Evolutionary conservation across 2,888 invertebrate species (phyloP), one percentile per base, ranked within the genome.

Genomic region (Drosophila falleni): DNA sequence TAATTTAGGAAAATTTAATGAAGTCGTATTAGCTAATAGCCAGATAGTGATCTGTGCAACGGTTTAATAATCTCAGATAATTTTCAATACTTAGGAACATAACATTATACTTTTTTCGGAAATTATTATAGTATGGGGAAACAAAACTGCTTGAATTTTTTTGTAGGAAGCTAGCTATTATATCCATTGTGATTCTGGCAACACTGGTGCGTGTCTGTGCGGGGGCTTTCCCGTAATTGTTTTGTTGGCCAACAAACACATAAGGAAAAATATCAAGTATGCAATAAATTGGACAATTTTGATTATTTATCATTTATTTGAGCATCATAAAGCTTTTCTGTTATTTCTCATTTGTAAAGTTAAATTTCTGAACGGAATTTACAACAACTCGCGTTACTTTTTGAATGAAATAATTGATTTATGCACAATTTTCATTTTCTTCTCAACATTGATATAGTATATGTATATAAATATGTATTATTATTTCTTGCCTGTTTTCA

Each of bases 291-390:
- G 33, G 16, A 54, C 44, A 74, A 39, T 66, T 58, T 31, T 51
- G 35, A 65, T 44, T 47, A 26, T 59, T 74, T 71, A 66, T 71
- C 44, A 47, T 80, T 78, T 79, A 65, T 71, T 66, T 54, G 62
- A 71, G 67, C 71, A 78, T 78, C 71, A 61, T 78, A 78, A 78
- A 78, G 78, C 78, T 78, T 74, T 76, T 64, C 61, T 54, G 65
- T 63, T 75, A 49, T 66, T 74, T 79, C 42, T 71, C 71, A 64
- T 76, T 74, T 84, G 81, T 88, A 87, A 85, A 88, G 78, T 87
- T 88, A 68, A 79, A 87, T 88, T 69, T 74, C 55, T 88, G 87
- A 88, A 89, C 89, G 87, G 87, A 88, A 88, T 88, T 88, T 88
- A 82, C 67, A 84, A 88, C 89, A 89, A 88, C 87, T 87, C 88